Percentiles rank a stretch among this genome's conserved stretches.
Evolutionary conservation across 1,140 invertebrate species (phyloP).

Genomic region (Phenacoccus solenopsis): DNA sequence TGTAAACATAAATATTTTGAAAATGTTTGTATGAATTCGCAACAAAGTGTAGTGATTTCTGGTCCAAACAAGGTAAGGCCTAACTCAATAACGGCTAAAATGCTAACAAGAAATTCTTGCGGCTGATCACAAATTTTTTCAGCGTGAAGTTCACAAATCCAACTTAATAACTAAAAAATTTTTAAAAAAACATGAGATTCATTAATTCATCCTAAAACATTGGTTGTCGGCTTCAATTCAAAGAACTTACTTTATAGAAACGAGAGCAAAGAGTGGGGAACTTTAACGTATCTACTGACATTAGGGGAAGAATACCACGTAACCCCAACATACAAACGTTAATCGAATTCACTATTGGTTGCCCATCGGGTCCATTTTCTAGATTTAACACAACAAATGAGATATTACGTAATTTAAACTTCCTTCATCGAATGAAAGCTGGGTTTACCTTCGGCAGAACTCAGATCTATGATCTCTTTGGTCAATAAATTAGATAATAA

Average conservation of each 20-base stretch:
- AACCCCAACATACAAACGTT: conserved; percentile 58
- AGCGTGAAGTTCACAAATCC: conserved; percentile 52
- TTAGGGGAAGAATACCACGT: conserved; percentile 58
- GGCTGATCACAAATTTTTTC: conserved; percentile 44
- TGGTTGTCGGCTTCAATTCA: not conserved
- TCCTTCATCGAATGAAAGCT: not conserved
- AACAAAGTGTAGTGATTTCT: conserved; percentile 48
- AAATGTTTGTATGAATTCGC: conserved; percentile 46
- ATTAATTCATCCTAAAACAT: not conserved
- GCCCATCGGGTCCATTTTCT: not conserved
- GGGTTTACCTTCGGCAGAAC: conserved; percentile 27
- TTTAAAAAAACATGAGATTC: conserved; percentile 7
- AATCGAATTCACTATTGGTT: conserved; percentile 33
- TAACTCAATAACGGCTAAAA: conserved; percentile 51
- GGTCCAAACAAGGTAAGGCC: conserved; percentile 51
- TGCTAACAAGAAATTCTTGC: conserved; percentile 41
- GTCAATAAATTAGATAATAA: conserved; percentile 53
- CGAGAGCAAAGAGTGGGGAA: conserved; percentile 53
- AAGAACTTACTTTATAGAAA: conserved; percentile 38
- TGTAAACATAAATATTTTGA: conserved; percentile 35
- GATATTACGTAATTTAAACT: not conserved
- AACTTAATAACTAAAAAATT: conserved; percentile 44
- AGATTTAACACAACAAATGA: not conserved
- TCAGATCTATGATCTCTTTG: conserved; percentile 55
- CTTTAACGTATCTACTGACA: conserved; percentile 57